phyloP scores from a whole-genome alignment of 2,113 vertebrate species.

The Podilymbus podiceps region DNA sequence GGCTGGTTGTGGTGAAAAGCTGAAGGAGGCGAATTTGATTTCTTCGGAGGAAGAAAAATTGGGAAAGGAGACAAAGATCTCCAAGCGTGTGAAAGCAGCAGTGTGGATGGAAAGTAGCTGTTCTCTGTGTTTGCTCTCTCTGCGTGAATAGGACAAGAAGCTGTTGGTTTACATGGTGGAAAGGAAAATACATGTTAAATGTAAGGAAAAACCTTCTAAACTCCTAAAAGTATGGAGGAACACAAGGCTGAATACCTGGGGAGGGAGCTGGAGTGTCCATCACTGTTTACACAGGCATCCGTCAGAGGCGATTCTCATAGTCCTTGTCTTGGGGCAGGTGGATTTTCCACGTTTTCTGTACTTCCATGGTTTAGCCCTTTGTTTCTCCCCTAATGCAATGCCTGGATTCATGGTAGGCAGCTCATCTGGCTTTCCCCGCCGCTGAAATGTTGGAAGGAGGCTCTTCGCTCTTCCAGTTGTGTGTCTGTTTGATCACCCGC shows the following conservation, averaged over 20 bases:
- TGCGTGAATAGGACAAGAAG: fast-evolving
- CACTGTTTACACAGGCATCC: fast-evolving
- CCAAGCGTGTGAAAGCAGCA: neutral
- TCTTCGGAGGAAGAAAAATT: neutral
- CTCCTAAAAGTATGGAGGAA: fast-evolving
- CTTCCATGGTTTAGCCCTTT: neutral
- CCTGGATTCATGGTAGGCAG: neutral
- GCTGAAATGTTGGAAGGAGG: neutral
- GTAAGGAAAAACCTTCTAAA: neutral
- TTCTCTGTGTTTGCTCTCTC: fast-evolving
- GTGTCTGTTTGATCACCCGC: fast-evolving
- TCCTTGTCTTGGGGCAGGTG: neutral
- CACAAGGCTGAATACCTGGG: neutral
- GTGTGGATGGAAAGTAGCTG: neutral
- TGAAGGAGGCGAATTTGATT: neutral
- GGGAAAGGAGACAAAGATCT: neutral
- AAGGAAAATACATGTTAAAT: neutral
- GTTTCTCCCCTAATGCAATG: neutral
- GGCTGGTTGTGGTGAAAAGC: neutral
- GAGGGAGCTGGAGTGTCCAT: neutral
- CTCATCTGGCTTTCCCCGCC: neutral
- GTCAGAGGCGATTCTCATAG: neutral
- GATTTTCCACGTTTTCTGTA: neutral
- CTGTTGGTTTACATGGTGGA: neutral
- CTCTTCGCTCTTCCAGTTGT: neutral